phyloP scores from a whole-genome alignment of 1,140 invertebrate species.

The Brachystomella parvula region DNA sequence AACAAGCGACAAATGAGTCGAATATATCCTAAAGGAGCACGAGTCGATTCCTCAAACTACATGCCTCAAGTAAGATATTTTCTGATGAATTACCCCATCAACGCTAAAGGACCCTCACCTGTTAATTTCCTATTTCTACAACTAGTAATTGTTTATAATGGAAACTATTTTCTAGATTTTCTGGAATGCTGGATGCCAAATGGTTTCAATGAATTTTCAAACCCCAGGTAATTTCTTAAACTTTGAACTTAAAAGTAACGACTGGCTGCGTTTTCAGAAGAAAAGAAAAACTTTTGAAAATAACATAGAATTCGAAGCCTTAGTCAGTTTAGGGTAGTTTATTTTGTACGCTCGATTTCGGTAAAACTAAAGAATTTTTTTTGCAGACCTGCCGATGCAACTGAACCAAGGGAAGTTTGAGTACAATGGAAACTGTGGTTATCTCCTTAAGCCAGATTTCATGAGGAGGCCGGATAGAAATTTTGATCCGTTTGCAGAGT shows the following conservation, averaged over 20 bases:
- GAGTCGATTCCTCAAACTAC: constrained; percentile 98
- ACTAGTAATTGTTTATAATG: too few relatives aligned
- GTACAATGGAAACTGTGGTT: constrained; percentile 93
- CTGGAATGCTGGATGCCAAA: constrained; percentile 88
- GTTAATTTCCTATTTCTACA: too few relatives aligned
- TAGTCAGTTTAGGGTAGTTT: too few relatives aligned
- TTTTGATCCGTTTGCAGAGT: constrained; percentile 99
- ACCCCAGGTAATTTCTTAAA: constrained; percentile 99
- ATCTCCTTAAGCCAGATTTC: constrained; percentile 97
- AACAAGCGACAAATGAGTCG: constrained; percentile 98
- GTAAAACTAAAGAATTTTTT: constrained; percentile 46
- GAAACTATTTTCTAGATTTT: constrained; percentile 56
- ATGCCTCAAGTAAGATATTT: constrained; percentile 80
- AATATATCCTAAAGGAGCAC: constrained; percentile 96
- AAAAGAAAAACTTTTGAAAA: constrained; percentile 12
- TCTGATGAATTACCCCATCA: too few relatives aligned
- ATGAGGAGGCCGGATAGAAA: constrained; percentile 91
- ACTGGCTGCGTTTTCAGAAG: constrained; percentile 7
- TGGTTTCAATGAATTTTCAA: constrained; percentile 99
- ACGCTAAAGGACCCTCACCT: too few relatives aligned
- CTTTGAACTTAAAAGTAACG: constrained; percentile 50
- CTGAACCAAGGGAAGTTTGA: constrained; percentile 99
- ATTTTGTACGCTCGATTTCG: too few relatives aligned
- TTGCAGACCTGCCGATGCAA: constrained; percentile 90
- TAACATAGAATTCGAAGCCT: too few relatives aligned